Evolutionary conservation across 2,113 vertebrate genomes (phyloP).

Genomic region (Oceanodroma tethys): DNA sequence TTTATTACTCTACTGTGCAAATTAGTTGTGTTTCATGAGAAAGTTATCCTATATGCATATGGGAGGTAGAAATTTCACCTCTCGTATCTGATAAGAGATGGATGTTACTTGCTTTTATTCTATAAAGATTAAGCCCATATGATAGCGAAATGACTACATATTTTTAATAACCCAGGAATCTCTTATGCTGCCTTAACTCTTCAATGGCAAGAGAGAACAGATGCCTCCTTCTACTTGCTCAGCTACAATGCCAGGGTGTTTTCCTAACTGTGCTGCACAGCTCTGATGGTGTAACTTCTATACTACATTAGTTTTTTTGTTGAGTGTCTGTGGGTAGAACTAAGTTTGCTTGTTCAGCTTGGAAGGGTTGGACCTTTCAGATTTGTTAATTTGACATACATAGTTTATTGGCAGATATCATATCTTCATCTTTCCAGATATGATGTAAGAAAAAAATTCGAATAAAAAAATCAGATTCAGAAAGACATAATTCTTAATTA

Average conservation of each 20-base stretch:
- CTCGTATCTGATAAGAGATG: neutral
- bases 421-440: neutral
- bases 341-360: neutral
- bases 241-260: neutral
- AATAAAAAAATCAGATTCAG: neutral
- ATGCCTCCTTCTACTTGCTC: neutral
- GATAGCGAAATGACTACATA: neutral
- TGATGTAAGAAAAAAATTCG: neutral
- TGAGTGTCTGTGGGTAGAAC: neutral
- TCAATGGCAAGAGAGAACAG: neutral
- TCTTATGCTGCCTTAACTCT: neutral
- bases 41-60: neutral
- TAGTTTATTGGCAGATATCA: neutral
- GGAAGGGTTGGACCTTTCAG: neutral
- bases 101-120: neutral
- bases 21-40: neutral
- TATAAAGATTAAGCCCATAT: neutral
- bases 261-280: neutral
- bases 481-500: neutral
- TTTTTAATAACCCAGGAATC: neutral
- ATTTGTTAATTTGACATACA: neutral
- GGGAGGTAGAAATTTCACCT: neutral
- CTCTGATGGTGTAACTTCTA: neutral
- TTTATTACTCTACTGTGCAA: neutral
- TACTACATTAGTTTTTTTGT: neutral